phyloP scores from a whole-genome alignment of 2,797 vertebrate species.

The Mycteria americana region DNA sequence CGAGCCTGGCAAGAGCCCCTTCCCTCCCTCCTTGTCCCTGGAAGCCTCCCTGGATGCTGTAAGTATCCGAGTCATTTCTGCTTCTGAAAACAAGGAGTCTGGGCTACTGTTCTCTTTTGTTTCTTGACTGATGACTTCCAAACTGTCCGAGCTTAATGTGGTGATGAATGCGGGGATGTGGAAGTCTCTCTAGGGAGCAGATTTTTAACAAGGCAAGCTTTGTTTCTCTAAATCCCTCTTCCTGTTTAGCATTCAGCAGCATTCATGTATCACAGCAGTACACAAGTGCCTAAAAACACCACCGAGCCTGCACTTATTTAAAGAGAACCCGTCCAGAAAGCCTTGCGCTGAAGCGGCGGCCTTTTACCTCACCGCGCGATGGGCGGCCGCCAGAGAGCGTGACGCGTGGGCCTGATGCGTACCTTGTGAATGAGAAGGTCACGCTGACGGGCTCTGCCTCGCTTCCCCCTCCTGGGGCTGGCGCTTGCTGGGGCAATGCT shows the following conservation, averaged over 20 bases:
- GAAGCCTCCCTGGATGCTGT: fast-evolving
- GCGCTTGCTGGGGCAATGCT: fast-evolving
- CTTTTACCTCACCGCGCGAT: fast-evolving
- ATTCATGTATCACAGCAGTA: fast-evolving
- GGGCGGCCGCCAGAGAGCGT: neutral
- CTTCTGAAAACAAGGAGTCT: neutral
- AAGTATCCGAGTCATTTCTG: fast-evolving
- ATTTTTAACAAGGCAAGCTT: neutral
- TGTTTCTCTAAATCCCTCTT: neutral
- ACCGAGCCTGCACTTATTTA: neutral
- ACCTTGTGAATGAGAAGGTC: no score
- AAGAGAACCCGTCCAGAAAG: neutral
- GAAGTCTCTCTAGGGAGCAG: fast-evolving
- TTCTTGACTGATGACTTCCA: neutral
- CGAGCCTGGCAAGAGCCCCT: no score
- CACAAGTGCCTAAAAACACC: neutral
- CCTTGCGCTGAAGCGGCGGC: neutral
- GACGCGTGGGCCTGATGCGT: fast-evolving
- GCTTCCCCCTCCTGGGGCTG: fast-evolving
- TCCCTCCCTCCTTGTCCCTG: fast-evolving
- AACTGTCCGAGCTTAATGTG: neutral
- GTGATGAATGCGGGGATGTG: neutral
- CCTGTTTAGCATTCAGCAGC: fast-evolving
- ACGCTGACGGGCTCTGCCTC: neutral
- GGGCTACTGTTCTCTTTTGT: neutral